Base-by-base conservation (phyloP, 2,113 vertebrate species). In the Equus przewalskii region DNA sequence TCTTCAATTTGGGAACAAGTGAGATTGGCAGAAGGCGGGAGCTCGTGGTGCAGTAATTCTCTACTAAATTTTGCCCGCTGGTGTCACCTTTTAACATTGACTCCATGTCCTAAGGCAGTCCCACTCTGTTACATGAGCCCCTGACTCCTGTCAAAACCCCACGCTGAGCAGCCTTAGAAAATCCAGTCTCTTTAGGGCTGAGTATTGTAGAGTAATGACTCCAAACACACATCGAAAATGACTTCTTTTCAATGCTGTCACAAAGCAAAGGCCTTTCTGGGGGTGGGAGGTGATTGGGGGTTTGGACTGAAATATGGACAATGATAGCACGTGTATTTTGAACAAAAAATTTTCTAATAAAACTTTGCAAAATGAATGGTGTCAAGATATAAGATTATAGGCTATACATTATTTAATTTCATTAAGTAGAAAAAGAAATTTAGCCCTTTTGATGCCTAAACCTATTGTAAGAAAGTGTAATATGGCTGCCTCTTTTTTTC, bases 271-370 rank as follows among this genome's bases (percentile, higher is more conserved):
- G 44, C 79, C 85, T 85, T 96, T 95, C n/a, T 8, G 11, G 33
- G 44, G 5, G 3, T n/a, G 12, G 14, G 26, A 24, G 11, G 0
- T 36, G 54, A 75, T 5, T 85, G 83, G 93, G 78, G 6, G 5
- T 93, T 93, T 94, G 58, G 70, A 64, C 76, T 84, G 54, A 92
- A 87, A 93, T 81, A 30, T 93, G 82, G 86, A 93, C 41, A 90
- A 81, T 80, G 96, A 87, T 56, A 89, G 91, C 58, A 84, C 87
- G 92, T 97, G 92, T 97, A 81, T 97, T 97, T 97, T 97, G 82
- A 95, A 89, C 79, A 96, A 82, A 67, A 96, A 41, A 76, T 87
- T 98, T 98, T 97, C 58, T 96, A 94, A 62, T 69, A 85, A 41
- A 96, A 73, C 44, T 95, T 98, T 84, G 54, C 92, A 96, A 93